phyloP scores from a whole-genome alignment of 2,888 invertebrate species.

The Lasioglossum zephyrum region DNA sequence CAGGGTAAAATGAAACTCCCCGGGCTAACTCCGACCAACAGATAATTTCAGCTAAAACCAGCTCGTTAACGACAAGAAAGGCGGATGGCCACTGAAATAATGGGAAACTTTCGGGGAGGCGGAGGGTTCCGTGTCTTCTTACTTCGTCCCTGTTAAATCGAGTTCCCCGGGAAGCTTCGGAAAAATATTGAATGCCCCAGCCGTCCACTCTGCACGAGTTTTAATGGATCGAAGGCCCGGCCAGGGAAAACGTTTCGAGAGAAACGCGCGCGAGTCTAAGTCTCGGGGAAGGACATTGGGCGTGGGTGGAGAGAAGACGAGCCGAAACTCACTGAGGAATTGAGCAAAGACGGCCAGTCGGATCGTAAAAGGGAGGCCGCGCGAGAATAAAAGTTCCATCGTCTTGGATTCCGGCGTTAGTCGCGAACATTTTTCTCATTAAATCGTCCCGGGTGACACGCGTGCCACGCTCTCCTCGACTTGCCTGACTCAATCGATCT shows the following conservation, averaged over 20 bases:
- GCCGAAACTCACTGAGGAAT: slow-evolving; percentile 27
- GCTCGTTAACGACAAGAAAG: slow-evolving; percentile 58
- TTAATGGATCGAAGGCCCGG: slow-evolving; percentile 75
- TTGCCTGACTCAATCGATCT: slow-evolving; percentile 26
- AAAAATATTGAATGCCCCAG: slow-evolving; percentile 74
- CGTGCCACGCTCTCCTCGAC: slow-evolving; percentile 27
- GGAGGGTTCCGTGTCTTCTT: slow-evolving; percentile 46
- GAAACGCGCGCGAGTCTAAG: neutral
- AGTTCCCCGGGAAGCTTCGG: slow-evolving; percentile 56
- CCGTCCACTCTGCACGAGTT: slow-evolving; percentile 72
- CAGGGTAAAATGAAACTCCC: slow-evolving; percentile 26
- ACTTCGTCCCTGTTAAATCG: slow-evolving; percentile 60
- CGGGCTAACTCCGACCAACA: slow-evolving; percentile 12
- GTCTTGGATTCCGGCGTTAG: slow-evolving; percentile 61
- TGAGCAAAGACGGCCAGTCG: neutral
- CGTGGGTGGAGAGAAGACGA: neutral
- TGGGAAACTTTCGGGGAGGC: slow-evolving; percentile 42
- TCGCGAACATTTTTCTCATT: slow-evolving; percentile 75
- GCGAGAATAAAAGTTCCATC: slow-evolving; percentile 31
- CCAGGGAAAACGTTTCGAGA: slow-evolving; percentile 17
- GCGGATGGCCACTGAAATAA: slow-evolving; percentile 55
- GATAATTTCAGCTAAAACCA: slow-evolving; percentile 55
- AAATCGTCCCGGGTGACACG: slow-evolving; percentile 72
- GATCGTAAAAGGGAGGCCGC: slow-evolving; percentile 5
- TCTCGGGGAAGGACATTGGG: neutral